These are phyloP conservation scores for Antitype chi DNA, from an alignment of 2,888 invertebrate species.

Conservation along the genomic window DNA sequence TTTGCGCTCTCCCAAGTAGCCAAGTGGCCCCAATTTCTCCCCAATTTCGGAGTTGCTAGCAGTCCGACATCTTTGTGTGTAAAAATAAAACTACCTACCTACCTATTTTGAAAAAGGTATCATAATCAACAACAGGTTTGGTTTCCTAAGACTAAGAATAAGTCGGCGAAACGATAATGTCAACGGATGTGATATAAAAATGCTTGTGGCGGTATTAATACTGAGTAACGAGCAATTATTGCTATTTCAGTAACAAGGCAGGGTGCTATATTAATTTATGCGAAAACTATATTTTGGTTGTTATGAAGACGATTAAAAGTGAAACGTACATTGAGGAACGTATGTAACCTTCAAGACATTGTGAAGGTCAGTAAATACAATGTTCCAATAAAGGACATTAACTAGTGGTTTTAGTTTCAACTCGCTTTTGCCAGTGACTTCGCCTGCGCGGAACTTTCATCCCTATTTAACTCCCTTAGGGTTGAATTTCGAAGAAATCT, in stretches of 20 bases:
- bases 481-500: no score
- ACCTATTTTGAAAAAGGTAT: not conserved
- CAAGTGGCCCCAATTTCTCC: not conserved
- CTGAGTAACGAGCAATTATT: constrained; percentile 42
- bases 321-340: not conserved
- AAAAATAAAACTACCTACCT: not conserved
- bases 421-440: no score
- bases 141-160: not conserved
- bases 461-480: no score
- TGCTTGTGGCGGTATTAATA: constrained; percentile 32
- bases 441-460: no score
- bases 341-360: not conserved
- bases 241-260: constrained; percentile 18
- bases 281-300: constrained; percentile 22
- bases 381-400: not conserved
- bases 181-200: constrained; percentile 42
- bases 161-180: constrained; percentile 20
- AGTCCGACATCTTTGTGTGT: not conserved
- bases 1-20: not conserved
- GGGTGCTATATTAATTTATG: not conserved
- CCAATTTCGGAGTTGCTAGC: not conserved
- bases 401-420: not conserved
- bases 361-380: constrained; percentile 2
- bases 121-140: not conserved
- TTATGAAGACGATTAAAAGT: constrained; percentile 24